phyloP scores from a whole-genome alignment of 1,140 invertebrate genomes.

The Temnothorax curvispinosus region DNA sequence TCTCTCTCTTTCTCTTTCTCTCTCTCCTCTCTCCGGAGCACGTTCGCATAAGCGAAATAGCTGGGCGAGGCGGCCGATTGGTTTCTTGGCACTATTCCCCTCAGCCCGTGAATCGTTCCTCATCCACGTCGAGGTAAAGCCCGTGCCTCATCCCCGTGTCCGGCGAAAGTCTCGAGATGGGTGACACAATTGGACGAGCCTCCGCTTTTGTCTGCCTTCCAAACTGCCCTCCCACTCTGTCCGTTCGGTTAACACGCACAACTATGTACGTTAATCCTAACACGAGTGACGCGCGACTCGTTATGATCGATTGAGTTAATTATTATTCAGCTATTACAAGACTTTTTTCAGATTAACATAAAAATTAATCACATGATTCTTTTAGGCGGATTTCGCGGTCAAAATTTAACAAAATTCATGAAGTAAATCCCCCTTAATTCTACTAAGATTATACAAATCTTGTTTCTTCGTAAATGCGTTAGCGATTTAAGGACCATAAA shows the following conservation, averaged over 20 bases:
- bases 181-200: constrained; percentile 62
- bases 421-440: background rate
- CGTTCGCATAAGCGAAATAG: constrained; percentile 81
- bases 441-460: background rate
- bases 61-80: constrained; percentile 66
- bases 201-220: constrained; percentile 50
- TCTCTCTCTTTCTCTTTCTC: constrained; percentile 36
- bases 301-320: background rate
- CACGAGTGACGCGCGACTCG: background rate
- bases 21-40: constrained; percentile 18
- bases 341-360: background rate
- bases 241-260: background rate
- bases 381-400: background rate
- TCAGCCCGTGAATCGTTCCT: constrained; percentile 45
- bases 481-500: background rate
- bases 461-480: background rate
- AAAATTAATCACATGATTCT: background rate
- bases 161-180: constrained; percentile 60
- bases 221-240: constrained; percentile 10
- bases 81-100: constrained; percentile 74
- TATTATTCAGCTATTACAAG: background rate
- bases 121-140: constrained; percentile 65
- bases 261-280: constrained; percentile 2
- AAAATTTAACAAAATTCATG: background rate
- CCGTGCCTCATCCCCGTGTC: constrained; percentile 55